A percentile compares a stretch with the other conserved stretches of the same genome.
phyloP scores from a whole-genome alignment of 2,888 invertebrate genomes.

The Metopia argyrocephala region DNA sequence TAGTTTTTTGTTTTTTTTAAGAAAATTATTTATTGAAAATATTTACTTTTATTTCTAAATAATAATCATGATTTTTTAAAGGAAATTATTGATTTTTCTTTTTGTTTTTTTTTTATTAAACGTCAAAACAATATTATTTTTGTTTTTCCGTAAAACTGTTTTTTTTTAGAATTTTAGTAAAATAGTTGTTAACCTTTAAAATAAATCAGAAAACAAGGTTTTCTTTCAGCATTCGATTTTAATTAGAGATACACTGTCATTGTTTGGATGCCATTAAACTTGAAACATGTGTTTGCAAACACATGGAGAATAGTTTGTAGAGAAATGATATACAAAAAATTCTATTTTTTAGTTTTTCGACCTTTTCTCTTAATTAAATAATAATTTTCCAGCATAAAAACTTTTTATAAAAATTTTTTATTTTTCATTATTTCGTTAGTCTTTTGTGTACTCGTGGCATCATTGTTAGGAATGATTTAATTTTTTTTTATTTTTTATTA shows the following conservation, averaged over 20 bases:
- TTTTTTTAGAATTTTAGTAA: not conserved
- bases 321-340: not conserved
- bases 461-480: too few relatives aligned
- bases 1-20: not conserved
- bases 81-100: not conserved
- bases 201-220: not conserved
- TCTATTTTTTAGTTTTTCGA: not conserved
- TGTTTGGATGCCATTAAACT: not conserved
- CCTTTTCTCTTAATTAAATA: too few relatives aligned
- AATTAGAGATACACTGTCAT: not conserved
- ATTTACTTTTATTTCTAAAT: too few relatives aligned
- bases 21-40: not conserved
- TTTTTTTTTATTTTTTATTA: too few relatives aligned
- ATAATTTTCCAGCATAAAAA: not conserved
- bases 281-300: not conserved
- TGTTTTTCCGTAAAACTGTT: not conserved
- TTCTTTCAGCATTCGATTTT: not conserved
- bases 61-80: not conserved
- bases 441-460: too few relatives aligned
- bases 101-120: not conserved
- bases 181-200: conserved; percentile 3
- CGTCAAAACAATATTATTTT: not conserved
- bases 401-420: too few relatives aligned
- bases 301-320: not conserved
- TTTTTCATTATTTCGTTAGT: too few relatives aligned